A percentile compares a stretch with the other conserved stretches of the same genome.
phyloP scores from a whole-genome alignment of 2,797 vertebrate genomes.

The Pagetopsis macropterus region DNA sequence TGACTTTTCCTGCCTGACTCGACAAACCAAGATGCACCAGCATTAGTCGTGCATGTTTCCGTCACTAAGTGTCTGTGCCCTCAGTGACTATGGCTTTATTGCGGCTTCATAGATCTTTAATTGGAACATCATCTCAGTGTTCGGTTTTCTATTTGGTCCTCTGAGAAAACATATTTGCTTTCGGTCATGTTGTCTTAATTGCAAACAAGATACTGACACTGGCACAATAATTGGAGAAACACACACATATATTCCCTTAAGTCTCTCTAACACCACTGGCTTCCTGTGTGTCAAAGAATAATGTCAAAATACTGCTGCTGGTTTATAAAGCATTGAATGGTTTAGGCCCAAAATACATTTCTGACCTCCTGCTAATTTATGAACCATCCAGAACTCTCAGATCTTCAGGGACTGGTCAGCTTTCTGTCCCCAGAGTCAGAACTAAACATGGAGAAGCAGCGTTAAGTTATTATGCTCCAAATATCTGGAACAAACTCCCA shows the following conservation, averaged over 20 bases:
- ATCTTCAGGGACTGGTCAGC: no score
- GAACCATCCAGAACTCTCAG: no score
- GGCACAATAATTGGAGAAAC: slow-evolving; percentile 49
- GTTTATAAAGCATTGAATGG: no score
- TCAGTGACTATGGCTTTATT: slow-evolving; percentile 16
- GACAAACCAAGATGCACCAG: slow-evolving; percentile 14
- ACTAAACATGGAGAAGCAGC: no score
- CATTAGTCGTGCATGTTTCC: slow-evolving; percentile 10
- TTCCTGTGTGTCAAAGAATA: no score
- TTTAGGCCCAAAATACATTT: no score
- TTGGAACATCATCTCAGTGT: slow-evolving; percentile 32
- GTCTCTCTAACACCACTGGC: slow-evolving; percentile 5
- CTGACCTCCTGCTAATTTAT: no score
- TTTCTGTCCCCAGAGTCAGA: no score
- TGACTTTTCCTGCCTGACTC: slow-evolving; percentile 12
- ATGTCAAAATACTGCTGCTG: no score
- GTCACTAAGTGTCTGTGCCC: slow-evolving; percentile 7
- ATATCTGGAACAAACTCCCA: no score
- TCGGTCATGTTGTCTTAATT: slow-evolving; percentile 50
- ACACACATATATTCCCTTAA: slow-evolving; percentile 18
- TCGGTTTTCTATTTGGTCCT: slow-evolving; percentile 17
- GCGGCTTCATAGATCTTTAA: slow-evolving; percentile 41
- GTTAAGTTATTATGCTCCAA: no score
- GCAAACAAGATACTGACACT: slow-evolving; percentile 38
- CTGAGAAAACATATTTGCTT: slow-evolving; percentile 29